Percentiles rank a stretch among this genome's conserved stretches.
Conservation (phyloP, 2,797 vertebrate genomes). For the Rhabdomys pumilio region DNA sequence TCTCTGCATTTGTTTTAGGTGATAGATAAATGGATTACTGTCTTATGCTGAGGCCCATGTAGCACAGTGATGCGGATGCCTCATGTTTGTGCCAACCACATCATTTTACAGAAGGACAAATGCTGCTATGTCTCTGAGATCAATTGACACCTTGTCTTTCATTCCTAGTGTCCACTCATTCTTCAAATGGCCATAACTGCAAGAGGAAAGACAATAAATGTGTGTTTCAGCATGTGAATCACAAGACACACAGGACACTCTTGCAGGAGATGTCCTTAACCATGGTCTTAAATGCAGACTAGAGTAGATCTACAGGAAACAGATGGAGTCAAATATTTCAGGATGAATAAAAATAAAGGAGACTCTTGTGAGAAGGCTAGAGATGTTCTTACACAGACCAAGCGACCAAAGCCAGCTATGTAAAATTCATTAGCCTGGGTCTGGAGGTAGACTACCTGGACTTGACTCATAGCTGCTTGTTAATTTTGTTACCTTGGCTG, state of each 20-base stretch:
- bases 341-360: neutral
- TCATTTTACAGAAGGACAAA: neutral
- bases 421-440: neutral
- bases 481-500: neutral
- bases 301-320: neutral
- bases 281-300: neutral
- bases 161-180: neutral
- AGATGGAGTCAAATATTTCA: neutral
- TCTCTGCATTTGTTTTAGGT: neutral
- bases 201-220: constrained; percentile 39
- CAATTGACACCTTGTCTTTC: neutral
- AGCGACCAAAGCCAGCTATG: neutral
- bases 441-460: neutral
- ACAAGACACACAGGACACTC: neutral
- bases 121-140: neutral
- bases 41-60: neutral
- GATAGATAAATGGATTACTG: neutral
- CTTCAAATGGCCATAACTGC: constrained; percentile 19
- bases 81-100: neutral
- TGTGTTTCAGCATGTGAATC: neutral
- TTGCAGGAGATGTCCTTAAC: neutral
- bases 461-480: neutral
- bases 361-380: neutral
- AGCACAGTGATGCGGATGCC: too few species aligned
- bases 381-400: neutral